Conservation (phyloP, 2,113 vertebrate species). For the Hippocampus comes region DNA sequence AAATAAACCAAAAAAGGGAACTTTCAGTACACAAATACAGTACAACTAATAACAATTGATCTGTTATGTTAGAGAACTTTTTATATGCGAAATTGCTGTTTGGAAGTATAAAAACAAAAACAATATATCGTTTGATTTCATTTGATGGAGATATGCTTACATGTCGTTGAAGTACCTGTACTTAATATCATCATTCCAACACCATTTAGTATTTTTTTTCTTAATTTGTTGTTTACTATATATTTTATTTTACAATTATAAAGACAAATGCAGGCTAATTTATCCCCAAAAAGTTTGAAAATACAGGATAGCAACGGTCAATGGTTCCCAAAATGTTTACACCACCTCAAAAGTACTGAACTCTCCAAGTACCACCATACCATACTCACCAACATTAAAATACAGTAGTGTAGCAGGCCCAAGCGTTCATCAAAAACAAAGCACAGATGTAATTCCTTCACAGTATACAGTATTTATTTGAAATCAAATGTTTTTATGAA, state of each 20-base stretch:
- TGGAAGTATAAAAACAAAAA: no score
- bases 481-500: not conserved
- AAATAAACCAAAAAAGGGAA: not conserved
- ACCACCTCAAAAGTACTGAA: not conserved
- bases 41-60: not conserved
- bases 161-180: not conserved
- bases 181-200: no score
- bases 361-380: no score
- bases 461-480: no score
- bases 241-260: no score
- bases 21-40: not conserved
- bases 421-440: not conserved
- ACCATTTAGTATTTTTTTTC: no score
- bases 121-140: not conserved
- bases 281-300: no score
- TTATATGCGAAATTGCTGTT: no score
- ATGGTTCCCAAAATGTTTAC: not conserved
- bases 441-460: not conserved
- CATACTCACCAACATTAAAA: not conserved
- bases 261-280: no score
- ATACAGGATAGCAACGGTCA: no score
- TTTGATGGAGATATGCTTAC: not conserved
- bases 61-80: no score
- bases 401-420: not conserved
- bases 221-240: no score